Base-by-base conservation (phyloP, 53 echinoderm and acorn worm species). In the Actinopyga echinites region DNA sequence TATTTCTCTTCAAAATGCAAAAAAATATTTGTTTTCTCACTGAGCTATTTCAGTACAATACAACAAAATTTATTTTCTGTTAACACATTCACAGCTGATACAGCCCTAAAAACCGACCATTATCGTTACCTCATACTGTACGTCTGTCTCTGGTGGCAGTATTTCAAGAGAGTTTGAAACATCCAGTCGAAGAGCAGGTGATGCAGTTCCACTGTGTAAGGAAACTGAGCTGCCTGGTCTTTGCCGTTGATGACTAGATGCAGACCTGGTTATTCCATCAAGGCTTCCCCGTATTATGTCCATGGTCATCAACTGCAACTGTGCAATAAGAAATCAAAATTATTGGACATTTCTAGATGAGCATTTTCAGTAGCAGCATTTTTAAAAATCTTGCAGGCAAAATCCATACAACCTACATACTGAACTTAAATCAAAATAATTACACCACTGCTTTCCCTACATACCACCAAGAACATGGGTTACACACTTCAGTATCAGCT, bases 211-310 rank as follows among this genome's bases (percentile, higher is more conserved):
- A 57, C 87, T 85, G 59, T 80, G 85, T 35, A 96, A 84, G 10
- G 93, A 93, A 42, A 94, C 86, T 25, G 93, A 74, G 57, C 96
- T 96, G 17, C 89, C 93, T n/a, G 96, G 93, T 29, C 96, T 69
- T 53, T 84, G 86, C 49, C 91, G 88, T 13, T 92, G 88, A 28
- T 91, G 92, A 57, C 23, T 57, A 7, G 24, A 30, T 23, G 53
- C 31, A 4, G 63, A 80, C 53, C 96, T 85, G 8, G 90, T 92
- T 23, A 96, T 96, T 30, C 93, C 93, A 86, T 93, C 96, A 13
- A 96, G 65, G 53, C 90, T 92, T 30, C 96, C 96, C 56, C 88
- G 67, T 20, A 91, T 93, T 65, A 96, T 96, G 79, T 96, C 93
- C 96, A 96, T 96, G 6, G 30, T 65, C 25, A 9, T 1, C 5